Evolutionary conservation across 2,797 vertebrate species (phyloP), one percentile per base, ranked within the genome.

Genomic region (Typhlichthys subterraneus): DNA sequence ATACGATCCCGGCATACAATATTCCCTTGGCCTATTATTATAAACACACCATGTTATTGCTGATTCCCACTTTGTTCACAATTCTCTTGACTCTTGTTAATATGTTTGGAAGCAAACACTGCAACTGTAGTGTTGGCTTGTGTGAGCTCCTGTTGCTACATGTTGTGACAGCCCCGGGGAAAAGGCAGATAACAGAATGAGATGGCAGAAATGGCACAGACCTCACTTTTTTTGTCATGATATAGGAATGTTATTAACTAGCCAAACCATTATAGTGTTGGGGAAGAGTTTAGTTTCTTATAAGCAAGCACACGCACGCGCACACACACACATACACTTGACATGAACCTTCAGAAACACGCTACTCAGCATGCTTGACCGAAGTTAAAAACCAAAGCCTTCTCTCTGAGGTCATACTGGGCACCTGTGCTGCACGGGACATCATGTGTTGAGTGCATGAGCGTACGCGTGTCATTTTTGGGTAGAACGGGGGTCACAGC

Each of bases 241-340:
- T 74, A 61, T 19, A 58, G 86, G 90, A 93, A 94, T 92, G 91
- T 88, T 90, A 92, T 91, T 89, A 92, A 89, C 70, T 77, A 82
- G 87, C 91, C 91, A 76, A 85, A 58, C 71, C 63, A 87, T 88
- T 80, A 61, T 81, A 58, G 55, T 63, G 66, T 58, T 57, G 56
- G 55, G 17, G 9, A 23, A 45, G 45, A 57, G 46, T 5, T 23
- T 12, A n/a, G 13, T 3, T 12, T 12, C 46, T 7, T 38, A n/a
- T n/a, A 14, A 38, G 54, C 54, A 5, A 11, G 13, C 7, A 69
- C 33, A 57, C 63, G 55, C 31, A 12, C 33, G 13, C 59, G 17
- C 45, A 23, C 45, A 47, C 45, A 48, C 45, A 15, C 45, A 58
- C 45, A 56, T 31, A 11, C 58, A 70, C 84, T 48, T 55, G 71